Evolutionary conservation across 2,113 vertebrate genomes (phyloP).

Genomic region (Zosterops japonicus): DNA sequence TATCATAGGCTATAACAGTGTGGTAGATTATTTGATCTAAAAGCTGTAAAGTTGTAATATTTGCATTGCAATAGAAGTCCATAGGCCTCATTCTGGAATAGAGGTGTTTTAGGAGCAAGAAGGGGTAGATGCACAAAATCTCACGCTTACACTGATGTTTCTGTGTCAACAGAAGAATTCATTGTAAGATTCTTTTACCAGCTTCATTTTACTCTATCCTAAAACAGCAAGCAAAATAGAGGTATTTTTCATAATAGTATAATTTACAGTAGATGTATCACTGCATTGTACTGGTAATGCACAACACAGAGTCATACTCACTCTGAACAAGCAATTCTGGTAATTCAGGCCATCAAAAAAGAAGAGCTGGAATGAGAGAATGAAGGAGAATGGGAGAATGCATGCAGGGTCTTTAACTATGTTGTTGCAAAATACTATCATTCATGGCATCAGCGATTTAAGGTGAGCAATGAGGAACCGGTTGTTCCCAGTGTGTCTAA

Average conservation of each 20-base stretch:
- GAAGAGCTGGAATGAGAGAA: background rate
- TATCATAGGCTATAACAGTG: background rate
- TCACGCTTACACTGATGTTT: background rate
- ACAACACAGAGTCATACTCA: background rate
- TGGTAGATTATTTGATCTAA: background rate
- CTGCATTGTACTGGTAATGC: background rate
- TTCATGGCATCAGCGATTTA: background rate
- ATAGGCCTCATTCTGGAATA: background rate
- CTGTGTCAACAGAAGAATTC: background rate
- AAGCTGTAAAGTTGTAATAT: background rate
- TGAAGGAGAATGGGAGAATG: background rate
- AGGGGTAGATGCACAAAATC: background rate
- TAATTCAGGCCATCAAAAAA: background rate
- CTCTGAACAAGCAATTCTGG: background rate
- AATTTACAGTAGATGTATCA: background rate
- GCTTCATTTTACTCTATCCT: background rate
- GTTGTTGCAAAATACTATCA: background rate
- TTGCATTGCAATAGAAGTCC: background rate
- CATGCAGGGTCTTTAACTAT: background rate
- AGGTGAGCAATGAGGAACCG: background rate
- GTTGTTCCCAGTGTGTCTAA: background rate
- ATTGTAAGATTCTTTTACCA: background rate
- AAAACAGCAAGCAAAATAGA: background rate
- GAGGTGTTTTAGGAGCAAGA: background rate
- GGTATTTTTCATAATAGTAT: background rate